Percentiles rank a stretch among this genome's conserved stretches.
These are phyloP conservation scores for Xylophagus ater DNA, from an alignment of 2,888 invertebrate genomes.

Conservation along the genomic window DNA sequence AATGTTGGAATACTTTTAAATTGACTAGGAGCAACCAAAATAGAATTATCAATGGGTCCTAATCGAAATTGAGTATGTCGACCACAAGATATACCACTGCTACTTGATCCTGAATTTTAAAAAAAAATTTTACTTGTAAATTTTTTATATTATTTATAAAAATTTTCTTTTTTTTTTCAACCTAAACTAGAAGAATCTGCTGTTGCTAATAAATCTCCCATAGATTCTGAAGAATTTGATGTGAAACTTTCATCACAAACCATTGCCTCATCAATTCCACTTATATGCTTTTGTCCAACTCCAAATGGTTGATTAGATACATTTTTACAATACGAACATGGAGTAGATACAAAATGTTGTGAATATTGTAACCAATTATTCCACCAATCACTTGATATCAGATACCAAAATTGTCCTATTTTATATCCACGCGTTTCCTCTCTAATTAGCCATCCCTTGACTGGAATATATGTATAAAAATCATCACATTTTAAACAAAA, in stretches of 20 bases:
- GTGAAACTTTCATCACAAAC: constrained; percentile 61
- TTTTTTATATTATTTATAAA: constrained; percentile 5
- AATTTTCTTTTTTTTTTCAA: constrained; percentile 11
- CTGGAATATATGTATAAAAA: constrained; percentile 30
- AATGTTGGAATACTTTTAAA: constrained; percentile 60
- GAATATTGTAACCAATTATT: constrained; percentile 64
- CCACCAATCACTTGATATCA: constrained; percentile 82
- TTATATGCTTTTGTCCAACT: constrained; percentile 14
- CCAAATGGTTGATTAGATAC: constrained; percentile 24
- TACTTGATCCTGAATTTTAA: constrained; percentile 38
- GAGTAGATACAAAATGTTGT: constrained; percentile 35
- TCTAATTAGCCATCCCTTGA: constrained; percentile 69
- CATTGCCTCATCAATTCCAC: constrained; percentile 48
- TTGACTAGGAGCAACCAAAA: constrained; percentile 51
- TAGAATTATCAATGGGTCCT: constrained; percentile 66
- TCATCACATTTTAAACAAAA: background rate
- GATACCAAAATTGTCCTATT: constrained; percentile 82
- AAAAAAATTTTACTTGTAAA: constrained; percentile 5
- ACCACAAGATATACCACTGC: constrained; percentile 54
- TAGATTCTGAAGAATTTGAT: constrained; percentile 51
- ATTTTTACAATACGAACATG: constrained; percentile 41
- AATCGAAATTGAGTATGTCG: constrained; percentile 44
- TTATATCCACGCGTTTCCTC: constrained; percentile 63
- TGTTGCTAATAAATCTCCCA: constrained; percentile 50
- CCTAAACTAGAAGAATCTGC: constrained; percentile 44